phyloP scores from a whole-genome alignment of 2,888 invertebrate genomes.

The Philonicus albiceps region DNA sequence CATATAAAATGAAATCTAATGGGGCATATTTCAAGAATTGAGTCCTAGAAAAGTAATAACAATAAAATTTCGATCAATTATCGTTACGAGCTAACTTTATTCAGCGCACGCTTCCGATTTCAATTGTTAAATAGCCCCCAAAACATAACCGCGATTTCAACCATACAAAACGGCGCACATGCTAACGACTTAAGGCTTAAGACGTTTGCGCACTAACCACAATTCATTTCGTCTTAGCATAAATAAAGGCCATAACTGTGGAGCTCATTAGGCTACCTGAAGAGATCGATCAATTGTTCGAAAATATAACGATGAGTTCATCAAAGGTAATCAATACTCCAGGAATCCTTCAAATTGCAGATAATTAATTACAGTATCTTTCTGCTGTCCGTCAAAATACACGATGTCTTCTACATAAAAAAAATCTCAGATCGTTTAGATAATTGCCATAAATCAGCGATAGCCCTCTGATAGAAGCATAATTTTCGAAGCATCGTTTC shows the following conservation, averaged over 20 bases:
- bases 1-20: neutral
- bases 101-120: slow-evolving; percentile 3
- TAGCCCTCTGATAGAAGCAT: neutral
- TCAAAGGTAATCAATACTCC: neutral
- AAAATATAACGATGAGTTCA: neutral
- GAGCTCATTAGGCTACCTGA: neutral
- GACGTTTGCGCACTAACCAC: neutral
- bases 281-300: neutral
- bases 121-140: neutral
- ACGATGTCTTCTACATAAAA: neutral
- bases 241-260: neutral
- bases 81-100: neutral
- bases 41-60: neutral
- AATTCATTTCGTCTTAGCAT: neutral
- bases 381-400: neutral
- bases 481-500: neutral
- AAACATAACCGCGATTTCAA: neutral
- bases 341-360: neutral
- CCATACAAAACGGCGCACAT: neutral
- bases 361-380: neutral
- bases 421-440: neutral
- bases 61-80: neutral
- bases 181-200: neutral
- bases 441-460: neutral
- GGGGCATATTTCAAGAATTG: neutral